A percentile compares a stretch with the other conserved stretches of the same genome.
These are phyloP conservation scores for Globicephala melas DNA, from an alignment of 2,113 vertebrate species.

Conservation along the genomic window DNA sequence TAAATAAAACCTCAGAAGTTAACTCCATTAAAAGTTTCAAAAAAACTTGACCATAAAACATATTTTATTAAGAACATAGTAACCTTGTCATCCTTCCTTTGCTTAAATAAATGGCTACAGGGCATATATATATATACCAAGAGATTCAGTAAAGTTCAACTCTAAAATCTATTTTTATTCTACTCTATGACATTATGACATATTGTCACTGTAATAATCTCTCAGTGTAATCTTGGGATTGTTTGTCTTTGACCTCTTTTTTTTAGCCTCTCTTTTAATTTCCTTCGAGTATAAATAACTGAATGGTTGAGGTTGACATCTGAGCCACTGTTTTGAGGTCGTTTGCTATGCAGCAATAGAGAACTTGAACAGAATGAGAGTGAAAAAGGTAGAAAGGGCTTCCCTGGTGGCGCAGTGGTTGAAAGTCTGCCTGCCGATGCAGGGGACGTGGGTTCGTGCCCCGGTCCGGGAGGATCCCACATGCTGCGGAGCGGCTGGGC, in stretches of 20 bases:
- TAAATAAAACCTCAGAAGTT: constrained; percentile 16
- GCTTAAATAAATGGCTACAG: not conserved
- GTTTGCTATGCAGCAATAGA: not conserved
- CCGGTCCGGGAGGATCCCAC: no score
- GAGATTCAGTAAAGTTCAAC: not conserved
- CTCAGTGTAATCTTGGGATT: not conserved
- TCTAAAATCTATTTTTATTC: not conserved
- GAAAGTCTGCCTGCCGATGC: no score
- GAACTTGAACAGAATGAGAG: not conserved
- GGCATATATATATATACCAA: not conserved
- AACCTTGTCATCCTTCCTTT: not conserved
- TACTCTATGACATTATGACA: not conserved
- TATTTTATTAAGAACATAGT: not conserved
- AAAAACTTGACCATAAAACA: not conserved
- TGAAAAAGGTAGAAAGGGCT: not conserved
- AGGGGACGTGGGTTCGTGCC: no score
- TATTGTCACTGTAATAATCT: not conserved
- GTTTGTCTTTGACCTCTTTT: not conserved
- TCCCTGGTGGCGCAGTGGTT: no score
- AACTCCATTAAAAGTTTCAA: constrained; percentile 39
- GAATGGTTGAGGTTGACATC: not conserved
- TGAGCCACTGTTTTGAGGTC: not conserved
- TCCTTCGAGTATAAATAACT: not conserved
- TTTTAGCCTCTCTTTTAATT: not conserved
- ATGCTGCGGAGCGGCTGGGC: no score